Evolutionary conservation across 2,888 invertebrate genomes (phyloP).

Genomic region (Noctua comes): DNA sequence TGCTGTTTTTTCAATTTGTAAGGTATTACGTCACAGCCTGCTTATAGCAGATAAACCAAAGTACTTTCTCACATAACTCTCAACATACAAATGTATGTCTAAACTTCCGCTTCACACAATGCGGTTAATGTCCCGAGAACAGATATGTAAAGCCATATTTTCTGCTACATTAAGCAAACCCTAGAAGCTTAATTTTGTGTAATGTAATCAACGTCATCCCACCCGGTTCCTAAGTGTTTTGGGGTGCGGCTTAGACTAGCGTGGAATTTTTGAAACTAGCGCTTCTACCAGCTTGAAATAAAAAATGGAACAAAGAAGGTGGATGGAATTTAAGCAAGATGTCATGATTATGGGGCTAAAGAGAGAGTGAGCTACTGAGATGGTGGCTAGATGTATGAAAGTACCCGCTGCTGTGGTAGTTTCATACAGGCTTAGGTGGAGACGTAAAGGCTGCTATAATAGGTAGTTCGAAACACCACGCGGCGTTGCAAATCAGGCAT

Average conservation of each 20-base stretch:
- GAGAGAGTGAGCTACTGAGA: neutral
- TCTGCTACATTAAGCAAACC: constrained; percentile 24
- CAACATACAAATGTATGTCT: neutral
- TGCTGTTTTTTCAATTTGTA: neutral
- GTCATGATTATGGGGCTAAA: neutral
- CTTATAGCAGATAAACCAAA: neutral
- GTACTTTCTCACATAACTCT: neutral
- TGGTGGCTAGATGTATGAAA: neutral
- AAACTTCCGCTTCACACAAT: neutral
- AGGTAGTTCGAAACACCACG: neutral
- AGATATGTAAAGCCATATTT: constrained; percentile 24
- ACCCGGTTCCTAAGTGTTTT: constrained; percentile 28
- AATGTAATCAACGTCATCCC: constrained; percentile 14
- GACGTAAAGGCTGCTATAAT: too few relatives aligned
- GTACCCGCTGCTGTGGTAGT: neutral
- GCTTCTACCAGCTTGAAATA: neutral
- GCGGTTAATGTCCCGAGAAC: constrained; percentile 25
- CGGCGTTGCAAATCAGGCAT: neutral
- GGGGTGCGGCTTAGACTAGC: neutral
- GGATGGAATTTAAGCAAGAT: neutral
- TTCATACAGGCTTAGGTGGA: neutral
- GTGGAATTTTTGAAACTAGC: neutral
- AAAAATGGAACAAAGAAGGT: neutral
- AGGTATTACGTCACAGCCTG: neutral
- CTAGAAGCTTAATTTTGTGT: constrained; percentile 1